Evolutionary conservation across 2,888 invertebrate species (phyloP).

Genomic region (Flexamia atlantica): DNA sequence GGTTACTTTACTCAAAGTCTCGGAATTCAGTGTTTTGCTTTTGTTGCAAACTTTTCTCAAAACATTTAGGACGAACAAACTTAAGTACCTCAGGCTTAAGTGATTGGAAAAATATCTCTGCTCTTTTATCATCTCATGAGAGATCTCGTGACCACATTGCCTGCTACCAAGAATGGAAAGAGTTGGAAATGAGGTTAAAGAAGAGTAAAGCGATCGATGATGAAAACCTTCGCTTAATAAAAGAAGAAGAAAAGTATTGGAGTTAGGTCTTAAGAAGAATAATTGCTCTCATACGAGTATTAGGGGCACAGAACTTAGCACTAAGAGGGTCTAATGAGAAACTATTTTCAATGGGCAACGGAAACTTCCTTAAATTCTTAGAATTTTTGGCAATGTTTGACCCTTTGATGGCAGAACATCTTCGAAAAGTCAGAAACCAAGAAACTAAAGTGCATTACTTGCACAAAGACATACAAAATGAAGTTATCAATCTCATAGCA

Average conservation of each 20-base stretch:
- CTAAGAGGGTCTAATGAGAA: conserved; percentile 41
- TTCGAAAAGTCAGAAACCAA: background rate
- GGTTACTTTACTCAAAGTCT: no score
- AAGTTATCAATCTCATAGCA: conserved; percentile 37
- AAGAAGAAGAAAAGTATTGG: conserved; percentile 28
- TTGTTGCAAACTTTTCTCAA: conserved; percentile 32
- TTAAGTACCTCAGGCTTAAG: conserved; percentile 6
- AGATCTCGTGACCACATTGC: conserved; percentile 8
- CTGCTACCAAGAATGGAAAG: conserved; percentile 37
- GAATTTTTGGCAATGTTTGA: conserved; percentile 48
- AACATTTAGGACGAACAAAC: background rate
- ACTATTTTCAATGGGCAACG: conserved; percentile 23
- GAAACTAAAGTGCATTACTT: conserved; percentile 46
- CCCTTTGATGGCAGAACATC: conserved; percentile 45
- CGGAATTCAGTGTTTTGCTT: conserved; percentile 6
- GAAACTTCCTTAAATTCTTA: conserved; percentile 51
- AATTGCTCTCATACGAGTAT: conserved; percentile 21
- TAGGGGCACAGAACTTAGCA: conserved; percentile 40
- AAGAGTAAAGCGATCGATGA: conserved; percentile 27
- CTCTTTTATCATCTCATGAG: conserved; percentile 1
- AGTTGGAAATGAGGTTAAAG: background rate
- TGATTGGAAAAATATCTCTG: conserved; percentile 35
- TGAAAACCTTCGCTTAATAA: conserved; percentile 32
- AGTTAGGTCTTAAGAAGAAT: conserved; percentile 24
- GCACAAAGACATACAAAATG: conserved; percentile 44